These are phyloP conservation scores for Callocephalon fimbriatum DNA, from an alignment of 2,113 vertebrate species.

Conservation along the genomic window DNA sequence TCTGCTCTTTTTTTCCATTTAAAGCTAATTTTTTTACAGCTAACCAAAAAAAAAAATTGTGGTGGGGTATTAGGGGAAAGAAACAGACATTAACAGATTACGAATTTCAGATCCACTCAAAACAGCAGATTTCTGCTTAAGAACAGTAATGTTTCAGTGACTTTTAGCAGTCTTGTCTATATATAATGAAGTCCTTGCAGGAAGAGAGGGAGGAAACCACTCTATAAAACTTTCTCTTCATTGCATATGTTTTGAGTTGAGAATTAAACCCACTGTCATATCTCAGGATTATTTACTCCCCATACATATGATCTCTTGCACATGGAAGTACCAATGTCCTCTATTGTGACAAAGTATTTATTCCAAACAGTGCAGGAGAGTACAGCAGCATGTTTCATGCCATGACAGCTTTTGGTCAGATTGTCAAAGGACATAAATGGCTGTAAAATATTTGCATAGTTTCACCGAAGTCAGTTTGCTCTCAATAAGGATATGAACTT, in stretches of 20 bases:
- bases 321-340: neutral
- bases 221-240: neutral
- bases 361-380: neutral
- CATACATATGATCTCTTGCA: neutral
- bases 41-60: neutral
- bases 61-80: accelerated
- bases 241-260: neutral
- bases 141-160: neutral
- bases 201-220: neutral
- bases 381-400: neutral
- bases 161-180: neutral
- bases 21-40: neutral
- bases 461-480: neutral
- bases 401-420: neutral
- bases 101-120: neutral
- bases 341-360: neutral
- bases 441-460: neutral
- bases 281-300: neutral
- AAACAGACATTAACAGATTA: neutral
- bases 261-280: neutral
- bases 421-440: neutral
- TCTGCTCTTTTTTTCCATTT: neutral
- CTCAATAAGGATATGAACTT: neutral
- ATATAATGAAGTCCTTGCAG: neutral
- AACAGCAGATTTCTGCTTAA: neutral